Conservation (phyloP, 2,797 vertebrate genomes). For the Peromyscus aztecus region DNA sequence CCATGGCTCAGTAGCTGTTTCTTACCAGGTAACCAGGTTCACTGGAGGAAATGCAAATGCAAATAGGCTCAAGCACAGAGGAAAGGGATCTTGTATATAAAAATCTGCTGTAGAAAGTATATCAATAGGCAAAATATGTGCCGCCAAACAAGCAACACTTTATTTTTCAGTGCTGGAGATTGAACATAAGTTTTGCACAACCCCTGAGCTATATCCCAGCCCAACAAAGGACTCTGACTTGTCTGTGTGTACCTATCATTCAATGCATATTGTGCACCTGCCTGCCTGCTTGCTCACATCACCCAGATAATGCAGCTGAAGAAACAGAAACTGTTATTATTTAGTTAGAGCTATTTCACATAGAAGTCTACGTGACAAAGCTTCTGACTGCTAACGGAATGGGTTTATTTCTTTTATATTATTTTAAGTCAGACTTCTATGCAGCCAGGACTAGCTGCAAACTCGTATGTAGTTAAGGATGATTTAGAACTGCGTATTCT, state of each 20-base stretch:
- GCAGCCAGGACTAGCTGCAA: neutral
- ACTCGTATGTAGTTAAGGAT: neutral
- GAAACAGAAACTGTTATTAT: neutral
- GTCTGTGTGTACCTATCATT: neutral
- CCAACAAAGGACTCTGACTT: neutral
- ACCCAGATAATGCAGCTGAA: neutral
- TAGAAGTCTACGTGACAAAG: neutral
- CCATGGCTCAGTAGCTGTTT: neutral
- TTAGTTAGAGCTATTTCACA: neutral
- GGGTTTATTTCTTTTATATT: neutral
- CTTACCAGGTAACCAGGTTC: neutral
- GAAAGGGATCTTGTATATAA: neutral
- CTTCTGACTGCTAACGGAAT: neutral
- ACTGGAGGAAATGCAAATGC: constrained; percentile 28
- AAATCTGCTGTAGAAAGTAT: neutral
- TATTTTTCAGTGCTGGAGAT: neutral
- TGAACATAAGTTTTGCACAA: neutral
- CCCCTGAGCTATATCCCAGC: neutral
- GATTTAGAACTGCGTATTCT: neutral
- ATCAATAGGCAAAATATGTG: neutral
- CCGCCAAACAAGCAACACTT: neutral
- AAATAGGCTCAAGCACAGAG: neutral
- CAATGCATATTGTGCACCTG: neutral
- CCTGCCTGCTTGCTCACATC: neutral
- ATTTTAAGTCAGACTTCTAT: neutral